phyloP scores from a whole-genome alignment of 2,888 invertebrate genomes.

The Dione juno region DNA sequence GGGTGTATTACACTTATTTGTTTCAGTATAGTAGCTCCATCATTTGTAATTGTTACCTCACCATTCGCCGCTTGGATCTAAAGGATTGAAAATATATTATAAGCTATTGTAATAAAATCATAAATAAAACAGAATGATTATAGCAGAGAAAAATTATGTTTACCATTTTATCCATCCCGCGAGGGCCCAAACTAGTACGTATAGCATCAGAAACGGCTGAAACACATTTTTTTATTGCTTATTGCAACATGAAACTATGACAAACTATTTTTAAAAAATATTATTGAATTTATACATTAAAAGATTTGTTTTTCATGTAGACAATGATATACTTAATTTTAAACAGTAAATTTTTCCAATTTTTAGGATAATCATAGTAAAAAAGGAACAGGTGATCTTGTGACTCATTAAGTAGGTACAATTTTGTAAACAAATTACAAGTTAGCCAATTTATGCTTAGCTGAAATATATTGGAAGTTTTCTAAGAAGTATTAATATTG shows the following conservation, averaged over 20 bases:
- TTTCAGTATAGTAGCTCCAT: constrained; percentile 99
- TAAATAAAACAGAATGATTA: constrained; percentile 14
- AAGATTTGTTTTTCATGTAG: neutral
- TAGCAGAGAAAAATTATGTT: constrained; percentile 40
- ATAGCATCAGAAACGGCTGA: constrained; percentile 89
- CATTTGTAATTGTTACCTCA: constrained; percentile 99
- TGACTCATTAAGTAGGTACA: constrained; percentile 6
- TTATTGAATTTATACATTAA: neutral
- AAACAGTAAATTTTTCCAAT: neutral
- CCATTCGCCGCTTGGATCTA: constrained; percentile 98
- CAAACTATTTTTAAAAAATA: no score
- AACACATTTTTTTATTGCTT: neutral
- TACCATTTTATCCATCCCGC: constrained; percentile 99
- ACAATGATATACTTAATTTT: neutral
- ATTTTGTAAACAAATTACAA: constrained; percentile 6
- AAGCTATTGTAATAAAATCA: neutral
- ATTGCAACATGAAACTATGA: neutral
- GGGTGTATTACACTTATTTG: constrained; percentile 99
- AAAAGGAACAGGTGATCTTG: constrained; percentile 18
- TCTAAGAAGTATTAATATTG: neutral
- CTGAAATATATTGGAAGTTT: no score
- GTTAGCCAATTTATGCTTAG: no score
- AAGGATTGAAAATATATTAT: constrained; percentile 49
- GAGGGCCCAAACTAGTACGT: constrained; percentile 98
- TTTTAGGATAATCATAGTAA: neutral